These are phyloP conservation scores for Aphaenogaster floridana DNA, from an alignment of 1,140 invertebrate species.

Conservation along the genomic window DNA sequence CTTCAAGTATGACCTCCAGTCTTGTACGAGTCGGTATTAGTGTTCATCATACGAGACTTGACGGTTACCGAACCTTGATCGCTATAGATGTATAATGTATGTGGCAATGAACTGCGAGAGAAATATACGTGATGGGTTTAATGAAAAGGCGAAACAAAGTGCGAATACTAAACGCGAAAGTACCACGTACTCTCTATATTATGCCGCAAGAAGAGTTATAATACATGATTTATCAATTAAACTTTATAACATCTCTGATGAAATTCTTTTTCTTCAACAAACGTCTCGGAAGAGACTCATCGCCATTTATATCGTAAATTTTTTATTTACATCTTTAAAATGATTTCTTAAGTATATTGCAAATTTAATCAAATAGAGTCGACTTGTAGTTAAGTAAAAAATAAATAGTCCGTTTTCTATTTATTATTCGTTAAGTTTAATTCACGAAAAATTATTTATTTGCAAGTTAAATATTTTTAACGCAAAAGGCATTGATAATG, in stretches of 20 bases:
- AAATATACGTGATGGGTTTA: constrained; percentile 42
- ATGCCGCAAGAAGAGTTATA: background rate
- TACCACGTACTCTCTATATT: background rate
- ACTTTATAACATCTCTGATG: background rate
- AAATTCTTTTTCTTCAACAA: background rate
- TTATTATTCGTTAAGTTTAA: constrained; percentile 5
- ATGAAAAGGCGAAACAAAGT: constrained; percentile 29
- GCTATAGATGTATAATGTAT: background rate
- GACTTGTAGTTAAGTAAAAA: background rate
- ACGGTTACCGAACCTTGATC: constrained; percentile 24
- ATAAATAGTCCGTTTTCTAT: background rate
- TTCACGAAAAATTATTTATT: background rate
- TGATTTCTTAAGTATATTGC: background rate
- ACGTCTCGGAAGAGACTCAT: background rate
- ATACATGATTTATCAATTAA: background rate
- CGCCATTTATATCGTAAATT: background rate
- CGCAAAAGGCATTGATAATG: background rate
- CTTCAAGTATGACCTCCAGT: constrained; percentile 11
- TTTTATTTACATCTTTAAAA: background rate
- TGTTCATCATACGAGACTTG: background rate
- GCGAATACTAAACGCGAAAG: constrained; percentile 4
- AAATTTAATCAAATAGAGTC: background rate
- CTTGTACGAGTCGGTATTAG: background rate
- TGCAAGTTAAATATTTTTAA: background rate
- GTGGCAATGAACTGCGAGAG: constrained; percentile 14